These are phyloP conservation scores for Chymomyza fuscimana DNA, from an alignment of 2,888 invertebrate genomes.

Conservation along the genomic window DNA sequence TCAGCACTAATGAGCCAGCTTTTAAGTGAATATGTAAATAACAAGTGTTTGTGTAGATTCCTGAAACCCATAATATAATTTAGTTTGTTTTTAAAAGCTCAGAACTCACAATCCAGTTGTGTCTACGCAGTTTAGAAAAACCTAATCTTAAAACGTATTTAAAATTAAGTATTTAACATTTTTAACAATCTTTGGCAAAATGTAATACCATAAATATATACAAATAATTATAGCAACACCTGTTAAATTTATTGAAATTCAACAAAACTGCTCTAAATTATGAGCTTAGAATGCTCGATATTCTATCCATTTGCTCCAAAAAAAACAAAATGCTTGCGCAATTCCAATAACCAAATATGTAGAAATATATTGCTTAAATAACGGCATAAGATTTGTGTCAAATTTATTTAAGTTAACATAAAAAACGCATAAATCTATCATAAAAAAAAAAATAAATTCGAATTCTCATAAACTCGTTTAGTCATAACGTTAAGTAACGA, in stretches of 20 bases:
- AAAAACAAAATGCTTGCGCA: background rate
- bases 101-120: too few species aligned
- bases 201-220: constrained; percentile 8
- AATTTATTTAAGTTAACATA: constrained; percentile 52
- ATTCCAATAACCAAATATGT: too few species aligned
- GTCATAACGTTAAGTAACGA: background rate
- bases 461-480: constrained; percentile 44
- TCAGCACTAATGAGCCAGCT: too few species aligned
- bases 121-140: too few species aligned
- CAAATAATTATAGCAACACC: background rate
- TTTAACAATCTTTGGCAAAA: constrained; percentile 25
- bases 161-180: constrained; percentile 33
- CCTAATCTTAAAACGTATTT: background rate
- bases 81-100: too few species aligned
- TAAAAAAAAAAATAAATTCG: constrained; percentile 30
- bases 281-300: too few species aligned
- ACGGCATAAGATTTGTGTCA: constrained; percentile 9
- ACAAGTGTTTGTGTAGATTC: too few species aligned
- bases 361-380: background rate
- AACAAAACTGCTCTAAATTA: background rate
- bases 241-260: constrained; percentile 1
- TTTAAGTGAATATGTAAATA: too few species aligned
- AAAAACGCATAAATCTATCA: constrained; percentile 47
- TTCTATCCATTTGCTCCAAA: too few species aligned
- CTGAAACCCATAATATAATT: too few species aligned